phyloP scores from a whole-genome alignment of 2,888 invertebrate species.

The Agelastica alni region DNA sequence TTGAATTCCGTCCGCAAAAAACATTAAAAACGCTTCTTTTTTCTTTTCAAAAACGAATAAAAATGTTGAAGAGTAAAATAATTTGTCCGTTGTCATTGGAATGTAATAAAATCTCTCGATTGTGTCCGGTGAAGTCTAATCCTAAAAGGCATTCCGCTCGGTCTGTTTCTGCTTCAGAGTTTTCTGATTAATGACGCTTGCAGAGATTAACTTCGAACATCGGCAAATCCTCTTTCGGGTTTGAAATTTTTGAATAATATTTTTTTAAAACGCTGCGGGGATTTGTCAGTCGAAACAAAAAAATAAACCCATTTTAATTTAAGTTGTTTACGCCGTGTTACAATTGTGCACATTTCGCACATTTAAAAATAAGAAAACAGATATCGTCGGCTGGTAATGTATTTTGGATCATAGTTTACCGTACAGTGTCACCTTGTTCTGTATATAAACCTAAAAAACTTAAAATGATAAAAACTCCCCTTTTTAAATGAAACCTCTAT shows the following conservation, averaged over 20 bases:
- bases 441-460: too few species aligned
- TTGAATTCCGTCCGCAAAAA: too few species aligned
- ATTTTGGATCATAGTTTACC: too few species aligned
- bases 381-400: too few species aligned
- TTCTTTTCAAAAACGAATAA: conserved; percentile 9
- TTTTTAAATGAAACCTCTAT: too few species aligned
- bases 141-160: conserved; percentile 42
- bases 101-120: conserved; percentile 47
- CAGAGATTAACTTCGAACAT: conserved; percentile 45
- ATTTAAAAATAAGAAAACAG: too few species aligned
- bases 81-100: conserved; percentile 43
- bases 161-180: conserved; percentile 38
- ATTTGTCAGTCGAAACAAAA: conserved; percentile 14
- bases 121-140: conserved; percentile 41
- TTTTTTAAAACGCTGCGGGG: conserved; percentile 15
- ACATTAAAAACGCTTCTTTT: neutral
- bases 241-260: conserved; percentile 31
- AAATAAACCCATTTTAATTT: too few species aligned
- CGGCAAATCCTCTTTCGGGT: conserved; percentile 29
- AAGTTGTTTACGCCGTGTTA: too few species aligned
- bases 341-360: too few species aligned
- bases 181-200: conserved; percentile 47
- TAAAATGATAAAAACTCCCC: too few species aligned
- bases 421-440: too few species aligned
- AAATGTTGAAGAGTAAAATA: conserved; percentile 39